Evolutionary conservation across 2,888 invertebrate species (phyloP).

Genomic region (Neoscelio sp.): DNA sequence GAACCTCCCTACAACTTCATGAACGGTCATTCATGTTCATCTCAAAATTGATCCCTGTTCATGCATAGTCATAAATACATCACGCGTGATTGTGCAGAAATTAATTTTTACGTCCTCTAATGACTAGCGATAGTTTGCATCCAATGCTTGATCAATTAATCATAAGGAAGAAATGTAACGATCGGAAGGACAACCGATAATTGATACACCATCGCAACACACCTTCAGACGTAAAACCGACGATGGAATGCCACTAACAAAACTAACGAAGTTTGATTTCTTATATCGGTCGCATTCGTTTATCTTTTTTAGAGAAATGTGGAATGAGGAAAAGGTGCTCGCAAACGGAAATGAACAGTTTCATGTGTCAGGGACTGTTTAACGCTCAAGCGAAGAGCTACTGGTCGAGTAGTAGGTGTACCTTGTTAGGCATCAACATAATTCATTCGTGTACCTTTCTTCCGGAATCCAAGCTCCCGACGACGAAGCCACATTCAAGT

Average conservation of each 20-base stretch:
- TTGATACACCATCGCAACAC: slow-evolving; percentile 30
- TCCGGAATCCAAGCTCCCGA: slow-evolving; percentile 45
- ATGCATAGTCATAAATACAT: slow-evolving; percentile 31
- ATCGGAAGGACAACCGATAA: slow-evolving; percentile 40
- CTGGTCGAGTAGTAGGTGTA: slow-evolving; percentile 60
- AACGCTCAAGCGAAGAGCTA: slow-evolving; percentile 37
- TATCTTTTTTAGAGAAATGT: slow-evolving; percentile 4
- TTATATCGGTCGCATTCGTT: not conserved
- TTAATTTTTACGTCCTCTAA: slow-evolving; percentile 35
- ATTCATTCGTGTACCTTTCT: slow-evolving; percentile 59
- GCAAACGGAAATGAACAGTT: slow-evolving; percentile 45
- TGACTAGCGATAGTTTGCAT: slow-evolving; percentile 19
- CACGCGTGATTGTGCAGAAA: slow-evolving; percentile 44
- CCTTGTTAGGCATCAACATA: slow-evolving; percentile 62
- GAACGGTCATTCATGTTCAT: slow-evolving; percentile 19
- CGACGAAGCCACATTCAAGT: slow-evolving; percentile 40
- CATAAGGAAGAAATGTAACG: slow-evolving; percentile 12
- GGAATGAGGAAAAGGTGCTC: slow-evolving; percentile 52
- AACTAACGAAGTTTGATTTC: slow-evolving; percentile 3
- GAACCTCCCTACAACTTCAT: slow-evolving; percentile 19
- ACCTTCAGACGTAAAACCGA: not conserved
- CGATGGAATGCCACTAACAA: slow-evolving; percentile 8
- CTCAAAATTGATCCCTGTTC: not conserved
- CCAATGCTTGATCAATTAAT: slow-evolving; percentile 30
- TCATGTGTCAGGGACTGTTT: slow-evolving; percentile 51